Evolutionary conservation across 2,888 invertebrate species (phyloP), one percentile per base, ranked within the genome.

Genomic region (Hydroisotoma schaefferi): DNA sequence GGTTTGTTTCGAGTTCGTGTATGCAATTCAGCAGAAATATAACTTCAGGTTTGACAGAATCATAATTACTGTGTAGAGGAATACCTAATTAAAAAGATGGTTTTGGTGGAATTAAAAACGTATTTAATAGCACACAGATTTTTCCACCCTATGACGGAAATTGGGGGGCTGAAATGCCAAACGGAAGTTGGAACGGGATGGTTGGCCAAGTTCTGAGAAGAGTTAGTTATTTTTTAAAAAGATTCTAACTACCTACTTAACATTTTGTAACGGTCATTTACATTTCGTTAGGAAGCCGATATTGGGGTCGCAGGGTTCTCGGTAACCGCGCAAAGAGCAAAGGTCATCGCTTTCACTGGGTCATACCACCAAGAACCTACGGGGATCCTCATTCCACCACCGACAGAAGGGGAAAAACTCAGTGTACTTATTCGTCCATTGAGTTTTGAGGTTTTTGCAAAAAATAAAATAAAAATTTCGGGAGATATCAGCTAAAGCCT

Each of bases 101-200:
- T 27, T 28, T 26, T 26, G 10, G 18, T 10, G 18, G 18, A 43
- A 10, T 8, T 6, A 23, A 20, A 46, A 25, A 20, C 46, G 15
- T 6, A 46, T 3, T 52, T 33, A 8, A 8, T 18, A 70, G 70
- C 22, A 58, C 60, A 25, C 22, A 28, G 10, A 54, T 59, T 2
- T 57, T 54, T 48, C 55, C 49, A 1, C 67, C 66, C 2, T 59
- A 57, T 40, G 72, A 72, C 55, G 72, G 72, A 1, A 68, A 70
- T 25, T 72, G 69, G 69, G 72, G 72, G 5, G 28, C 55, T 2
- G 18, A 37, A 43, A 15, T 26, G 12, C n/a, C n/a, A 2, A 67
- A 72, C 46, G 67, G 69, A 3, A 61, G 63, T 22, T 72, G 72
- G 72, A 69, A 68, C 57, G 72, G 72, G 40, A 72, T 72, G 72